These are phyloP conservation scores for Saxidomus purpurata DNA, from an alignment of 1,140 invertebrate species.

Conservation along the genomic window DNA sequence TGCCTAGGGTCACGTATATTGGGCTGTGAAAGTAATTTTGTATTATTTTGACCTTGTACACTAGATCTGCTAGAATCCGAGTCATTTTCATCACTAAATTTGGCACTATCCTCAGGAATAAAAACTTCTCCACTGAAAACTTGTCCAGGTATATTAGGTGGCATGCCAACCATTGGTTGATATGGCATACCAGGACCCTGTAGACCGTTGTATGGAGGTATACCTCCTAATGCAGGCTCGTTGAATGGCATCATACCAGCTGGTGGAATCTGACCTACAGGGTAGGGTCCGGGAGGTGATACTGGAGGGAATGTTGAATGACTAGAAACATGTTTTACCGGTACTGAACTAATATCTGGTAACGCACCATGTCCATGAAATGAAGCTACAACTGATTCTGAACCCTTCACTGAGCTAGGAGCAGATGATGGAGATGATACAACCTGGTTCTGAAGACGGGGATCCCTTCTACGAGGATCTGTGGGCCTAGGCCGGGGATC, in stretches of 20 bases:
- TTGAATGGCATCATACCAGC: neutral
- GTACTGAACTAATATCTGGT: neutral
- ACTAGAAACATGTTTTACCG: neutral
- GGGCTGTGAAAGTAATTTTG: neutral
- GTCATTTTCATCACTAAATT: conserved; percentile 62
- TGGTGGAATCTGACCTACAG: neutral
- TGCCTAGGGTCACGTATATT: conserved; percentile 35
- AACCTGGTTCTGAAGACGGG: conserved; percentile 24
- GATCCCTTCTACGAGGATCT: conserved; percentile 70
- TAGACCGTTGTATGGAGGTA: conserved; percentile 1
- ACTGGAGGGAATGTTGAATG: neutral
- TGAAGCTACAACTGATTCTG: neutral
- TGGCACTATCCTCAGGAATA: conserved; percentile 33
- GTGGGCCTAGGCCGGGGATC: conserved; percentile 66
- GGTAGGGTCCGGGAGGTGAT: neutral
- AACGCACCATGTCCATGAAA: neutral
- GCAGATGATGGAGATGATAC: neutral
- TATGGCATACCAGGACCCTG: neutral
- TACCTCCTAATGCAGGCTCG: neutral
- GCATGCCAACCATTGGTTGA: neutral
- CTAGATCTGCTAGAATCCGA: conserved; percentile 57
- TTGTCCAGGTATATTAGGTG: neutral
- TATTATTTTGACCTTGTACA: neutral
- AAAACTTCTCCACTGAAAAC: conserved; percentile 55
- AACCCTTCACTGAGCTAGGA: neutral